Evolutionary conservation across 2,113 vertebrate species (phyloP), one percentile per base, ranked within the genome.

Genomic region (Atlantisia rogersi): DNA sequence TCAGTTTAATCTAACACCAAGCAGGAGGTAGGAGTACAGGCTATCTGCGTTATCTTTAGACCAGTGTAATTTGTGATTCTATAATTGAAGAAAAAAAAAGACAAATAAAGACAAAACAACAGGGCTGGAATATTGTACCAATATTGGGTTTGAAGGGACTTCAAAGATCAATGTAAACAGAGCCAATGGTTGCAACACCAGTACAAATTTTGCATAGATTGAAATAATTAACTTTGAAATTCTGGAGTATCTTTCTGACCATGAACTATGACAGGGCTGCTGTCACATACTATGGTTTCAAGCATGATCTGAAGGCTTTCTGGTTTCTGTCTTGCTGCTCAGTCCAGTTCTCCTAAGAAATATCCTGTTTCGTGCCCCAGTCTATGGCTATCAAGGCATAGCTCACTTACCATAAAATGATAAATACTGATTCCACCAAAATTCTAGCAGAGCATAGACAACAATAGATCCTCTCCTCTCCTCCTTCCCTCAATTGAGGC

Each of bases 201-300:
- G 52, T 25, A 64, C 2, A 48, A 48, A 53, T 69, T 44, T 84
- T 53, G 7, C 21, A 22, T 8, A 73, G 5, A 83, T 42, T 58
- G 8, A 76, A 85, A 82, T 26, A 35, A 58, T 59, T 59, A 1
- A 10, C 10, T 86, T 59, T 53, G 26, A 82, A 85, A 58, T 80
- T 71, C 15, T 79, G 44, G 26, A 85, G 29, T 46, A 71, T 9
- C 6, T 79, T 87, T 62, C 19, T 81, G 31, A 85, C 62, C 10
- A 59, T 26, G 21, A 65, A 44, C n/a, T n/a, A 28, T 48, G 16
- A 64, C 40, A 68, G 19, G 14, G 35, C 14, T 68, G 52, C 2
- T 83, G 52, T 3, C 19, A 20, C 0, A 0, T 50, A 22, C 0
- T 0, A 32, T 6, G 37, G 12, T 21, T 76, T 52, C 55, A 82